Evolutionary conservation across 2,888 invertebrate genomes (phyloP).

Genomic region (Agrotis exclamationis): DNA sequence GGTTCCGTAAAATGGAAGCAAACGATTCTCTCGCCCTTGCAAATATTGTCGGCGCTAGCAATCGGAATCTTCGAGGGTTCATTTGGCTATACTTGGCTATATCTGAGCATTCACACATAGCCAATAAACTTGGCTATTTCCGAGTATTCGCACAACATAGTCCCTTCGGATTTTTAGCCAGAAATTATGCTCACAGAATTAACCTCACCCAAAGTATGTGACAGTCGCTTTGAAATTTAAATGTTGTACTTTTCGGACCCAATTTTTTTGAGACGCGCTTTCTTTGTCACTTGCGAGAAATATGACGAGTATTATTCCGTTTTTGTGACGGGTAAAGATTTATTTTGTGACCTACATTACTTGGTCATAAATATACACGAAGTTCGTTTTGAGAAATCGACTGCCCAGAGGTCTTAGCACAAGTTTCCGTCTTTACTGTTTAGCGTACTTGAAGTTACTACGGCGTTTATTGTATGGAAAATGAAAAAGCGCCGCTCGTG

Average conservation of each 20-base stretch:
- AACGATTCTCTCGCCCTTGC: conserved; percentile 72
- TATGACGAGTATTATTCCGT: conserved; percentile 45
- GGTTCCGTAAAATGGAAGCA: conserved; percentile 76
- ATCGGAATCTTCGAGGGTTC: conserved; percentile 70
- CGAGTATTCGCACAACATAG: conserved; percentile 64
- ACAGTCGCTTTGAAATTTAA: conserved; percentile 63
- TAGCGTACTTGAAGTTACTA: no score
- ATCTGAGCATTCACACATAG: conserved; percentile 64
- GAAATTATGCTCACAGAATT: conserved; percentile 64
- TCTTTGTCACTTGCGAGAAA: conserved; percentile 50
- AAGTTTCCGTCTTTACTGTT: no score
- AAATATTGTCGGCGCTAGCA: conserved; percentile 75
- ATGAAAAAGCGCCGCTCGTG: no score
- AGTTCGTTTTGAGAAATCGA: no score
- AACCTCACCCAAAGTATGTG: conserved; percentile 53
- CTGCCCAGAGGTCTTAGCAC: no score
- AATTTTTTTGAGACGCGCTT: conserved; percentile 45
- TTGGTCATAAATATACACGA: no score
- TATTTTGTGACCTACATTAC: conserved; percentile 4
- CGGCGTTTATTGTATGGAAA: no score
- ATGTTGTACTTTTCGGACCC: conserved; percentile 50
- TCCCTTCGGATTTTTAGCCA: conserved; percentile 50
- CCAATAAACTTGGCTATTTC: conserved; percentile 60
- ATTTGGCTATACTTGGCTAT: conserved; percentile 48
- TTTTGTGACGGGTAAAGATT: conserved; percentile 33